Base-by-base conservation (phyloP, 2,888 invertebrate genomes). In the Pristionchus exspectatus region DNA sequence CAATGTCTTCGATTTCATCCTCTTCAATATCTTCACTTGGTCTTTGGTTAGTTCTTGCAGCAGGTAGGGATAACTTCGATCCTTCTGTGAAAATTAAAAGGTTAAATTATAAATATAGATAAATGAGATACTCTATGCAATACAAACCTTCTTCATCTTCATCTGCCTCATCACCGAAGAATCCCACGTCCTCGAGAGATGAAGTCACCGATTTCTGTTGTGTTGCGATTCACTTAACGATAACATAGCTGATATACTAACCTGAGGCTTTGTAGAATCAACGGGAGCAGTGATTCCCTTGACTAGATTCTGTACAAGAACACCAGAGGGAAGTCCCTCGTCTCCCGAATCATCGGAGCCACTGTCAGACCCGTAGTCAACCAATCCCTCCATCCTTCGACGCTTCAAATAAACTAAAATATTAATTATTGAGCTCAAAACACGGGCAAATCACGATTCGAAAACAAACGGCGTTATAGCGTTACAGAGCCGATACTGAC, bases 1-100 rank as follows among this genome's bases (percentile, higher is more conserved):
- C 92, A 16, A 91, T 90, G 21, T 93, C 93, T 87, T 93, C 93
- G 12, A 93, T 88, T 24, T 90, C 92, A n/a, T 91, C 92, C 87
- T 93, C 92, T 56, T 88, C 90, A 16, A 87, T 81, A 21, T 27
- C 83, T 9, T 50, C 87, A 85, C 77, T 63, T 27, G 30, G 38
- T 74, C 38, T n/a, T 9, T 72, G 27, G 7, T 33, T 33, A 21
- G 74, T 44, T 30, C 56, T n/a, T 3, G 87, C 87, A 74, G 74
- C 56, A 7, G 87, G 87, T 1, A 88, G 74, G 30, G 74, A 50
- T 2, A 88, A 24, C 24, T 54, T 74, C 2, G 74, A 54, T 33
- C 56, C 33, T 33, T 74, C 87, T 88, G 85, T 24, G 18, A n/a
- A 84, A 54, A 14, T 50, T 9, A 50, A 7, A 50, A 3, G 38